Evolutionary conservation across 2,888 invertebrate genomes (phyloP), one percentile per base, ranked within the genome.

Genomic region (Protophormia terraenovae): DNA sequence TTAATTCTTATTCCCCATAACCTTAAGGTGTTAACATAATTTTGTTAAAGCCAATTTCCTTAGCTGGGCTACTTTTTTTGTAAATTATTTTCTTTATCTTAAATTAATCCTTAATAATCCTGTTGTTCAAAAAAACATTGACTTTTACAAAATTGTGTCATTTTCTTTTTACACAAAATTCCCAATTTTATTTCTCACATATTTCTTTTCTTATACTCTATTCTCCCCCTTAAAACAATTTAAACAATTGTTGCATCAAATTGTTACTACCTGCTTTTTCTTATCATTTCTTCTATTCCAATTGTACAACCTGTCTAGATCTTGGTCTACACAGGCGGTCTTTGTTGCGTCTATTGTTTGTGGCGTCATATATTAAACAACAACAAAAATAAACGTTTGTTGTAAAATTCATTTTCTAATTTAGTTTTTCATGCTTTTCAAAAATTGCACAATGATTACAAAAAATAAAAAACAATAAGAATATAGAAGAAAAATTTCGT

Each of bases 261-360:
- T 67, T 60, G 4, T 62, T 22, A 32, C 47, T n/a, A 77, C 84
- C 77, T 81, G 81, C 69, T 69, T 60, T n/a, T n/a, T n/a, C 60
- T 75, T 38, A 16, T 32, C 38, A 6, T 35, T 62, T 50, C 38
- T 10, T 64, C 27, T 50, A 16, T 85, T 71, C 58, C 64, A 75
- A 85, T 82, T 82, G 78, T 66, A 45, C 73, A 85, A 85, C 82
- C 85, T 85, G 85, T 82, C 69, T 64, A 50, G 58, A 85, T 85
- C 60, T 27, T 29, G 14, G 24, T 69, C 72, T 67, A 45, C 84
- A 77, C 78, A 85, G 82, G 82, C 76, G 75, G 73, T 75, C 76
- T 50, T 64, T 77, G 71, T 75, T 64, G 16, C 8, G 3, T 73
- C 60, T 75, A 58, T 85, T 85, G 75, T 85, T 71, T 55, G 75